These are phyloP conservation scores for Aix galericulata DNA, from an alignment of 2,113 vertebrate species.

Conservation along the genomic window DNA sequence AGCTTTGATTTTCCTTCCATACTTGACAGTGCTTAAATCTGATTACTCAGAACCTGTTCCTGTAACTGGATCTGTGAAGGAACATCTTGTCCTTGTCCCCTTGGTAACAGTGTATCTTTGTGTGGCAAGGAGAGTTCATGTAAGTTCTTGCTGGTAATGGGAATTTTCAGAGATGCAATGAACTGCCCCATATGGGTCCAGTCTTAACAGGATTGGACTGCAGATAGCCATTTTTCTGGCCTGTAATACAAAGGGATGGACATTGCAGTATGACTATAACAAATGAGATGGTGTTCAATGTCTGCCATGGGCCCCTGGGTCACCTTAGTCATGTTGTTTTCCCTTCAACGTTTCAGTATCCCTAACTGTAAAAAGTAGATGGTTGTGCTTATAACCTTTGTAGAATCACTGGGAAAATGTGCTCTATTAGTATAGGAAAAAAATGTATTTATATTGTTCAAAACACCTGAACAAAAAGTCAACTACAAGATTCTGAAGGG, in stretches of 20 bases:
- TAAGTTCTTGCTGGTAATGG: background rate
- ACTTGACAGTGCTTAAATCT: slow-evolving; percentile 25
- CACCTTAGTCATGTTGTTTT: background rate
- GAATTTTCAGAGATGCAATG: background rate
- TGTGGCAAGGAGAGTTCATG: slow-evolving; percentile 13
- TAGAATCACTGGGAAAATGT: background rate
- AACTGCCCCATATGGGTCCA: background rate
- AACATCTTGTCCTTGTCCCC: slow-evolving; percentile 50
- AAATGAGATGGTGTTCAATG: background rate
- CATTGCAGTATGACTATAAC: background rate
- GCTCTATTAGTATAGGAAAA: background rate
- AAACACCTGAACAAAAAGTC: background rate
- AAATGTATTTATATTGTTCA: background rate
- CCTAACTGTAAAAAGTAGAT: background rate
- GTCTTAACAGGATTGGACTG: background rate
- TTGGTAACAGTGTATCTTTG: slow-evolving; percentile 44
- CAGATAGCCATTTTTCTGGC: background rate
- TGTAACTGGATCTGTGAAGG: slow-evolving; percentile 26
- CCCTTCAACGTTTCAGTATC: background rate
- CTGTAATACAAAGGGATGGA: background rate
- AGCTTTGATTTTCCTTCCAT: slow-evolving; percentile 28
- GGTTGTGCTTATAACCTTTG: background rate
- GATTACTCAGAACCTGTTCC: slow-evolving; percentile 38
- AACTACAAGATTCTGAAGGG: background rate
- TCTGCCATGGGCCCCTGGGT: background rate